These are phyloP conservation scores for Pardosa pseudoannulata DNA, from an alignment of 2,888 invertebrate species.

Conservation along the genomic window DNA sequence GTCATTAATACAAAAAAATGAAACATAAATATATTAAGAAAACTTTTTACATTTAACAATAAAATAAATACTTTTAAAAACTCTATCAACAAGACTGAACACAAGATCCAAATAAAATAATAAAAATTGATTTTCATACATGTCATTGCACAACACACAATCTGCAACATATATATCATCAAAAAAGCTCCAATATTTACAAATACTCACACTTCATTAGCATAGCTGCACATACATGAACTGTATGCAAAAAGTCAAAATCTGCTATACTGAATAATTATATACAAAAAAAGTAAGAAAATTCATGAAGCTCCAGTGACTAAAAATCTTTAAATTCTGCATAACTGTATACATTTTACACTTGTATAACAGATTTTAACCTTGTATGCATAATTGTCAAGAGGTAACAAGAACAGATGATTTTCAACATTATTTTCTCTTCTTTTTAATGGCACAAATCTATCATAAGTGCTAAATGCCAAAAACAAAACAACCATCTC, in stretches of 20 bases:
- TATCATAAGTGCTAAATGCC: no score
- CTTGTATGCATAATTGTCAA: not conserved
- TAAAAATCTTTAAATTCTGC: no score
- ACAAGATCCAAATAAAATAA: not conserved
- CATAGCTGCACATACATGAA: not conserved
- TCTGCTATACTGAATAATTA: not conserved
- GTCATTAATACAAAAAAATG: no score
- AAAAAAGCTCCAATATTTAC: not conserved
- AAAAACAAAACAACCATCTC: no score
- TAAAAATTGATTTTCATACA: not conserved
- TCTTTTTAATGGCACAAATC: not conserved
- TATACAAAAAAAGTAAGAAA: no score
- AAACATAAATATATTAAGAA: no score
- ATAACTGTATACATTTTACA: no score
- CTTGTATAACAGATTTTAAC: not conserved
- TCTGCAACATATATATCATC: not conserved
- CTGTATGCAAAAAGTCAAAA: not conserved
- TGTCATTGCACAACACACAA: not conserved
- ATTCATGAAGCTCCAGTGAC: no score
- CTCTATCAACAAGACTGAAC: no score
- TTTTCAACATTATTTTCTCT: not conserved
- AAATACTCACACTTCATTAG: not conserved
- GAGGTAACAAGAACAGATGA: conserved; percentile 3
- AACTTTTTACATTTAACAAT: no score
- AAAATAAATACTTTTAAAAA: no score